Conservation (phyloP, 2,113 vertebrate genomes). For the Corapipo altera region DNA sequence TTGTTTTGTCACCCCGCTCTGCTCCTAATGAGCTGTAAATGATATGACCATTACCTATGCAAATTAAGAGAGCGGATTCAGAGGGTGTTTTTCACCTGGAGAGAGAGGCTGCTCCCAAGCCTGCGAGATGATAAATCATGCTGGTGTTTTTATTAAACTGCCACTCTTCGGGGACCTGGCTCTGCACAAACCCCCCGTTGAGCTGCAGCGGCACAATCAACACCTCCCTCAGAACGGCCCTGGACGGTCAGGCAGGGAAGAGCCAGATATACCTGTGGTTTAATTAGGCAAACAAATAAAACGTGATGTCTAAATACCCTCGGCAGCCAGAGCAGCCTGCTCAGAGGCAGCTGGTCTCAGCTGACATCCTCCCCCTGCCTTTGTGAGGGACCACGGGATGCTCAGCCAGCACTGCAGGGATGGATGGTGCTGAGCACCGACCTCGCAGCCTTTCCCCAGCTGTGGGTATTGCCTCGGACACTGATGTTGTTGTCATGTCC, state of each 20-base stretch:
- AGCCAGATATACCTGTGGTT: neutral
- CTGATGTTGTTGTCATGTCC: rapidly evolving
- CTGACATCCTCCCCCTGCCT: too few relatives aligned
- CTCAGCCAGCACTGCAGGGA: neutral
- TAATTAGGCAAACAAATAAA: neutral
- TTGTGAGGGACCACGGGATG: neutral
- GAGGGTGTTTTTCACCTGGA: neutral
- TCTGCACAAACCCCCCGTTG: neutral
- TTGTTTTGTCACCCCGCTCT: constrained; percentile 1
- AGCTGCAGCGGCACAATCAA: neutral
- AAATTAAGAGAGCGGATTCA: constrained; percentile 43
- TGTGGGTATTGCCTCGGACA: rapidly evolving
- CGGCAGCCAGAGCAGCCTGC: neutral
- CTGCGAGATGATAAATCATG: constrained; percentile 44
- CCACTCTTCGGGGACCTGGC: neutral
- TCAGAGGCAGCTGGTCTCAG: rapidly evolving
- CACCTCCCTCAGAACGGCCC: neutral
- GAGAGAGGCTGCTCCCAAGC: neutral
- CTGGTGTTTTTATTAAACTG: constrained; percentile 45
- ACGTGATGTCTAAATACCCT: neutral
- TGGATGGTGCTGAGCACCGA: neutral
- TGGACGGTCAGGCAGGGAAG: neutral
- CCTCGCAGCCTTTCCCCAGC: neutral
- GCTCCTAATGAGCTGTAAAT: constrained; percentile 68
- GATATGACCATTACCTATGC: constrained; percentile 65